Evolutionary conservation across 2,113 vertebrate species (phyloP), one percentile per base, ranked within the genome.

Genomic region (Centropus bengalensis): DNA sequence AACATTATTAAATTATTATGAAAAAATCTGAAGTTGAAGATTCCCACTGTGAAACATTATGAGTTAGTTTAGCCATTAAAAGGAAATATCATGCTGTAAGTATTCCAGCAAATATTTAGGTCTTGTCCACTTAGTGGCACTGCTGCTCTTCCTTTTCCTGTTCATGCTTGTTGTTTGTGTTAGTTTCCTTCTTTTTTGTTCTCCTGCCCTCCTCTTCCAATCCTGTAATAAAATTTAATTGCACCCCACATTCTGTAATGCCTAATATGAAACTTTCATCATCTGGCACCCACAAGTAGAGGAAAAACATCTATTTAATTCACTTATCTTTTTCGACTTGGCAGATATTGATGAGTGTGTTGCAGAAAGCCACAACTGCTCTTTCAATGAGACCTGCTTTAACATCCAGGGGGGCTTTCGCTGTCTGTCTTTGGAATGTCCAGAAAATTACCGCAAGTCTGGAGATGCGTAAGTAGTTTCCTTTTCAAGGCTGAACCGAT

Each of bases 301-400:
- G 51, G 63, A 56, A 24, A 27, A n/a, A 23, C 44, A 7, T 1
- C 16, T 76, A 9, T 30, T 68, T 59, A 63, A 89, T 10, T 52
- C 56, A 9, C 21, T n/a, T 18, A 44, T 20, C n/a, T 75, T 77
- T 91, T 87, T 77, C 45, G 45, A 0, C 40, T 51, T 88, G 12
- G 14, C 97, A 99, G 99, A 99, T 96, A 92, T 99, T 0, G 99
- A 99, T 14, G 99, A 99, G 96, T 99, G 99, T 58, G 97, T 99
- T 66, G 97, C 98, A 4, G 99, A 98, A 62, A 98, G 97, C n/a
- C 99, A 99, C 97, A 99, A 98, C 55, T 99, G 99, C 91, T 90
- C 97, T 3, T 98, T 98, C 88, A 98, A 98, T 0, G 98, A 99
- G 98, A 99, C 98, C 95, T 99, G 99, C 98, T 99, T 99, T 92